Conservation (phyloP, 2,797 vertebrate genomes). For the Taenioides sp. region DNA sequence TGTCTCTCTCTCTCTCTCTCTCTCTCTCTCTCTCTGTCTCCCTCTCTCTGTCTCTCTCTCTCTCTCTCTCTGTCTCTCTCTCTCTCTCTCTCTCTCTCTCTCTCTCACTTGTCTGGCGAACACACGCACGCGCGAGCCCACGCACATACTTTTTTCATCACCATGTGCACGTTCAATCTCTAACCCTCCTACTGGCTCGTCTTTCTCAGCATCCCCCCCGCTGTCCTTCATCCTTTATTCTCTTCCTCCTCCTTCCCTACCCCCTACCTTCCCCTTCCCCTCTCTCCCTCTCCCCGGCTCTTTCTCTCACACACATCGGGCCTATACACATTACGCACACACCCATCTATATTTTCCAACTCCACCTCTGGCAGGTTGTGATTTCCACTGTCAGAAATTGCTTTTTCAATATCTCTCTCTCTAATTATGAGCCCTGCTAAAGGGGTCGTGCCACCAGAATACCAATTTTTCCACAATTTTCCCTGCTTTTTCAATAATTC, state of each 20-base stretch:
- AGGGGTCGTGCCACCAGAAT: constrained; percentile 79
- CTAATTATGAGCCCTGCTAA: constrained; percentile 83
- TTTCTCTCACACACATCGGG: constrained; percentile 26
- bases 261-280: constrained; percentile 28
- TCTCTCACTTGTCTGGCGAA: constrained; percentile 53
- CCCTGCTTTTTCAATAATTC: constrained; percentile 50
- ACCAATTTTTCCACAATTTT: constrained; percentile 75
- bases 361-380: constrained; percentile 82
- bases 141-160: constrained; percentile 55
- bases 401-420: constrained; percentile 85
- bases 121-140: constrained; percentile 26
- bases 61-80: no score
- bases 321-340: not conserved
- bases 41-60: no score
- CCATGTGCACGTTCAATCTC: constrained; percentile 66
- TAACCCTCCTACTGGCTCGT: constrained; percentile 69
- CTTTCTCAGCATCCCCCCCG: constrained; percentile 76
- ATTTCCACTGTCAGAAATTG: constrained; percentile 84
- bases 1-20: no score
- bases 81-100: no score
- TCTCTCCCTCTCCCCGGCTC: constrained; percentile 33
- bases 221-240: constrained; percentile 75
- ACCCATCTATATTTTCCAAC: constrained; percentile 75
- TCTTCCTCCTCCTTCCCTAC: constrained; percentile 50
- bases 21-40: no score